phyloP scores from a whole-genome alignment of 1,140 invertebrate genomes.

The Tribolium castaneum region DNA sequence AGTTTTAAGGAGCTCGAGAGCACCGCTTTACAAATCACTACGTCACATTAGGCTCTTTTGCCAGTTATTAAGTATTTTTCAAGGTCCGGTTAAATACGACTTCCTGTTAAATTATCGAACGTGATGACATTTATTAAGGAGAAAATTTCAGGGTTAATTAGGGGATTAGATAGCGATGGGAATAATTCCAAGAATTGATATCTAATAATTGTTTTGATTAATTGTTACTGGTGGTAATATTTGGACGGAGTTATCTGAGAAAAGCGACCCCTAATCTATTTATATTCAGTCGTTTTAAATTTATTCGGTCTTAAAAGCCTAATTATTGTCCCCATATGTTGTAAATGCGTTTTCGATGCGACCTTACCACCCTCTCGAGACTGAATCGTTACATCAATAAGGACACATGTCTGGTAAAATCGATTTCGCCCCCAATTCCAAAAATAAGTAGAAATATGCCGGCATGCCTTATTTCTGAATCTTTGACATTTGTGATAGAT shows the following conservation, averaged over 20 bases:
- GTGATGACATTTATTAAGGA: constrained; percentile 17
- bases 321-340: constrained; percentile 43
- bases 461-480: constrained; percentile 36
- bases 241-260: background rate
- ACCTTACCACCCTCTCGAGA: constrained; percentile 12
- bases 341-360: constrained; percentile 42
- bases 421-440: constrained; percentile 48
- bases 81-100: background rate
- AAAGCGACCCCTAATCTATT: background rate
- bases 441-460: constrained; percentile 45
- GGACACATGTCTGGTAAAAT: constrained; percentile 46
- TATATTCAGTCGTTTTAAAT: constrained; percentile 24
- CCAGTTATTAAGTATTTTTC: background rate
- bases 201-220: background rate
- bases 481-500: constrained; percentile 42
- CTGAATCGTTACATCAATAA: constrained; percentile 46
- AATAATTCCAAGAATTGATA: constrained; percentile 13
- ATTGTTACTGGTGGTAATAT: constrained; percentile 2
- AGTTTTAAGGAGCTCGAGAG: constrained; percentile 13
- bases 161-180: constrained; percentile 2
- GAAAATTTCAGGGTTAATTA: constrained; percentile 5
- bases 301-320: constrained; percentile 41
- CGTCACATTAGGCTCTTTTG: background rate
- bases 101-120: constrained; percentile 18
- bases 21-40: constrained; percentile 17